Evolutionary conservation across 2,888 invertebrate genomes (phyloP).

Genomic region (Himalopsyche japonica): DNA sequence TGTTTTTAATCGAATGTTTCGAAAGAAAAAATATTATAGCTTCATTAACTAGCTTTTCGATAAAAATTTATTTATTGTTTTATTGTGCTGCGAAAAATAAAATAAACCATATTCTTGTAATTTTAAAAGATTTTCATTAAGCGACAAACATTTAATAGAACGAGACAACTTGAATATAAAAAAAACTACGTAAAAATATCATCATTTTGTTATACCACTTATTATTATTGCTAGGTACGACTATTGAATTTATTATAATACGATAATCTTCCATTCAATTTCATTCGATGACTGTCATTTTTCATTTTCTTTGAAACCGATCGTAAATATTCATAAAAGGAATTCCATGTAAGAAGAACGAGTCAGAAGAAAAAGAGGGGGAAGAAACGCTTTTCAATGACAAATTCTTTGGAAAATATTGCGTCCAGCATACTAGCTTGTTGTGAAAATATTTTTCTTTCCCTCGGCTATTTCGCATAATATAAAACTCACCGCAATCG

Average conservation of each 20-base stretch:
- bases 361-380: neutral
- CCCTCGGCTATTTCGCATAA: conserved; percentile 2
- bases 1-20: too few relatives aligned
- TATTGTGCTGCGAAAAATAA: too few relatives aligned
- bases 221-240: neutral
- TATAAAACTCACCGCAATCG: conserved; percentile 21
- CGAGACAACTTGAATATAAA: too few relatives aligned
- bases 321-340: conserved; percentile 29
- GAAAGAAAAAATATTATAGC: too few relatives aligned
- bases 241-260: neutral
- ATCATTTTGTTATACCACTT: neutral
- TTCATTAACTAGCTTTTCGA: too few relatives aligned
- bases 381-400: conserved; percentile 11
- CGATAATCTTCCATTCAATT: conserved; percentile 11
- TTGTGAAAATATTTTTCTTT: conserved; percentile 24
- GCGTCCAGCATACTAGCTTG: neutral
- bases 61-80: too few relatives aligned
- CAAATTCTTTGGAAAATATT: conserved; percentile 32
- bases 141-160: too few relatives aligned
- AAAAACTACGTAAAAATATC: too few relatives aligned
- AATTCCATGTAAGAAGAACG: conserved; percentile 11
- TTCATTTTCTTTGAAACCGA: neutral
- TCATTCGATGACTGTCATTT: conserved; percentile 5
- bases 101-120: too few relatives aligned
- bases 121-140: too few relatives aligned